These are phyloP conservation scores for Zosterops lateralis DNA, from an alignment of 2,113 vertebrate species.

Conservation along the genomic window DNA sequence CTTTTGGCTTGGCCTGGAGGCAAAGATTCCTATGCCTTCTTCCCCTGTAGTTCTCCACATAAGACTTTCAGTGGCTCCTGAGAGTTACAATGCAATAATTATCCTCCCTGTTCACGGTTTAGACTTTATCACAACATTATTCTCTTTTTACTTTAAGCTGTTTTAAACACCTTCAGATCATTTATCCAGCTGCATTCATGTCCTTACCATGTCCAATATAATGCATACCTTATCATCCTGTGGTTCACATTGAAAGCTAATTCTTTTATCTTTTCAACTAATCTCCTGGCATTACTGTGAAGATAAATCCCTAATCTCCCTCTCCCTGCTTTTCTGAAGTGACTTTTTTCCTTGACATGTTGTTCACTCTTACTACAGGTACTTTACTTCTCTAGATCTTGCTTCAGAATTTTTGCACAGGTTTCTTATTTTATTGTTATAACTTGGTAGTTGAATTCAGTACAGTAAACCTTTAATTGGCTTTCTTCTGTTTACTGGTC, in stretches of 20 bases:
- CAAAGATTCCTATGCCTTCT: neutral
- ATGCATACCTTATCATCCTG: constrained; percentile 61
- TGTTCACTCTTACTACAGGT: constrained; percentile 44
- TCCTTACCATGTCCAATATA: constrained; percentile 63
- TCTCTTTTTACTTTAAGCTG: constrained; percentile 64
- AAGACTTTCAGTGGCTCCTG: constrained; percentile 27
- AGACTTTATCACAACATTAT: constrained; percentile 61
- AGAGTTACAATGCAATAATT: constrained; percentile 59
- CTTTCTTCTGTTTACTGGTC: neutral
- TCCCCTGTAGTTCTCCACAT: neutral
- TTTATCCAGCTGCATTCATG: constrained; percentile 61
- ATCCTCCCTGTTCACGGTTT: constrained; percentile 42
- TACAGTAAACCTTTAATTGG: neutral
- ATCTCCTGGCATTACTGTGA: constrained; percentile 65
- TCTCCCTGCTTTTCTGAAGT: constrained; percentile 60
- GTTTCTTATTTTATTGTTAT: neutral
- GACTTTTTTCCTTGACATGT: constrained; percentile 60
- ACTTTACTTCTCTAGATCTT: constrained; percentile 18
- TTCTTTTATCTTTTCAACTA: constrained; percentile 68
- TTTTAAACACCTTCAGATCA: constrained; percentile 63
- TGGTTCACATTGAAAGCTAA: constrained; percentile 60
- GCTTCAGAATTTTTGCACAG: neutral
- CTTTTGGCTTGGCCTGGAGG: constrained; percentile 6
- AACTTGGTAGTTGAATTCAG: neutral
- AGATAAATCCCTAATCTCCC: constrained; percentile 65